Conservation (phyloP, 2,888 invertebrate species). For the Apoderus coryli region DNA sequence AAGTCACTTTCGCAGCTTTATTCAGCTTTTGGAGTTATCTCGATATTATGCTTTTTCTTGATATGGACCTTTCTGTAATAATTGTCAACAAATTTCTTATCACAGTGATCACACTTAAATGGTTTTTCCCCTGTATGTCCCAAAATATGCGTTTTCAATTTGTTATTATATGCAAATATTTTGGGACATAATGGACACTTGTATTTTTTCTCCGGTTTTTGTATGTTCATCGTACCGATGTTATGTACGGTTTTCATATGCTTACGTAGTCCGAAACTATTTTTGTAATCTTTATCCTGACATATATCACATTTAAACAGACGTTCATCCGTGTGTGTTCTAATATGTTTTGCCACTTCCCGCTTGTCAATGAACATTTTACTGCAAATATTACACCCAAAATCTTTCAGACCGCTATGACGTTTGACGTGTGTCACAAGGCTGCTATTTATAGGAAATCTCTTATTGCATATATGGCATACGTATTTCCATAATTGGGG, state of each 20-base stretch:
- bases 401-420: constrained; percentile 26
- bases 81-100: too few species aligned
- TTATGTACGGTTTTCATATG: constrained; percentile 17
- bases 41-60: too few species aligned
- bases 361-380: constrained; percentile 30
- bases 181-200: too few species aligned
- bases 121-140: too few species aligned
- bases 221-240: too few species aligned
- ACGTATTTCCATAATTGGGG: constrained; percentile 24
- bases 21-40: too few species aligned
- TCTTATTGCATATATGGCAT: constrained; percentile 19
- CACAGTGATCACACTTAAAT: too few species aligned
- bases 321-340: constrained; percentile 21
- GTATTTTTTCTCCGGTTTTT: too few species aligned
- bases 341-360: constrained; percentile 21
- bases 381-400: constrained; percentile 21
- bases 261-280: constrained; percentile 18
- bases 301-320: constrained; percentile 21
- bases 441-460: constrained; percentile 23
- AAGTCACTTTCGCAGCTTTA: too few species aligned
- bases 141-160: too few species aligned
- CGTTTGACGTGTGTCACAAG: constrained; percentile 20
- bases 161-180: too few species aligned
- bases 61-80: too few species aligned
- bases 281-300: constrained; percentile 22